Conservation (phyloP, 23 tunicate genomes). For the Botrylloides violaceus region DNA sequence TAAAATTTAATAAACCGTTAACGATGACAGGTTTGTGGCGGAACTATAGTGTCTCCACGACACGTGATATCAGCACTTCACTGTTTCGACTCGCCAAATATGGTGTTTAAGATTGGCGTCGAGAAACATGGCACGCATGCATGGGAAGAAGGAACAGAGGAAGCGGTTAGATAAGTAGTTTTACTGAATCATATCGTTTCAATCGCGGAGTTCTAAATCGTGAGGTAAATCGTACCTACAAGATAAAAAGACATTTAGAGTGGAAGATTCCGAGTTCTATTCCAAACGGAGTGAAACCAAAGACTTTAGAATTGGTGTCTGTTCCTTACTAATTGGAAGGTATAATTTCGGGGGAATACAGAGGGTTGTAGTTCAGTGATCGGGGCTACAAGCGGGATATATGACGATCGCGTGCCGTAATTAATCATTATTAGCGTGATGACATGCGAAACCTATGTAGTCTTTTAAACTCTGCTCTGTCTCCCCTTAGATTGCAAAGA, state of each 20-base stretch:
- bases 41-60: slow-evolving; percentile 3
- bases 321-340: no score
- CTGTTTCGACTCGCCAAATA: background rate
- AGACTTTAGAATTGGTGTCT: no score
- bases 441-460: background rate
- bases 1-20: background rate
- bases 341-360: no score
- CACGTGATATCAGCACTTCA: slow-evolving; percentile 3
- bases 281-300: no score
- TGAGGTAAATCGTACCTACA: no score
- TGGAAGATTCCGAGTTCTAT: no score
- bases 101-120: background rate
- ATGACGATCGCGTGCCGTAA: no score
- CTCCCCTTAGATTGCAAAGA: background rate
- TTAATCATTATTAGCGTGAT: background rate
- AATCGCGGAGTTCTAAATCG: no score
- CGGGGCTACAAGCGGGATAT: no score
- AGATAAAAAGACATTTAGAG: no score
- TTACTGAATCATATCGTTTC: no score
- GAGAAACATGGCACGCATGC: background rate
- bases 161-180: background rate
- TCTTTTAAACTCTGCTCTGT: background rate
- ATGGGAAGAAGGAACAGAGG: background rate
- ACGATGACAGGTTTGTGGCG: slow-evolving; percentile 2
- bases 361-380: no score